Evolutionary conservation across 2,113 vertebrate genomes (phyloP).

Genomic region (Mormoops blainvillei): DNA sequence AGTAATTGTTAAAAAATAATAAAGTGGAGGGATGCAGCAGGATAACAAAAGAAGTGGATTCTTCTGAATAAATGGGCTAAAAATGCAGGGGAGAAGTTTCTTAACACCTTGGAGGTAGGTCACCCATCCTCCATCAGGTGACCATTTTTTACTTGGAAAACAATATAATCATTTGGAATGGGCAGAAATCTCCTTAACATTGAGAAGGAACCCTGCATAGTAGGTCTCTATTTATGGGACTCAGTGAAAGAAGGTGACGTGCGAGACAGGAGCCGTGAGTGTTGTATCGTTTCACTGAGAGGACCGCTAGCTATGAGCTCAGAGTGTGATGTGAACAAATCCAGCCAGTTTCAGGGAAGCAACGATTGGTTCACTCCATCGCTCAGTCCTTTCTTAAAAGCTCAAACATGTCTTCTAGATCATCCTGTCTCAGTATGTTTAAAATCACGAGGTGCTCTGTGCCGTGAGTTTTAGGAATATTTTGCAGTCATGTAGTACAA

Average conservation of each 20-base stretch:
- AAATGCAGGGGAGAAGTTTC: background rate
- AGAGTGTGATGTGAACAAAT: background rate
- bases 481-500: background rate
- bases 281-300: background rate
- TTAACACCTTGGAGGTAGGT: background rate
- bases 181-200: background rate
- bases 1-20: background rate
- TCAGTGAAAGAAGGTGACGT: background rate
- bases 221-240: background rate
- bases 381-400: background rate
- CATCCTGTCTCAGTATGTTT: background rate
- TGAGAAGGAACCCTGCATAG: background rate
- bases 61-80: background rate
- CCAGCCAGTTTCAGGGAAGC: background rate
- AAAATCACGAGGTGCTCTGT: slow-evolving; percentile 34
- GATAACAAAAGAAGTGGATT: background rate
- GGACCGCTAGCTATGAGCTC: background rate
- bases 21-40: background rate
- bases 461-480: slow-evolving; percentile 6
- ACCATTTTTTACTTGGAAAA: background rate
- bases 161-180: background rate
- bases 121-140: background rate
- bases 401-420: background rate
- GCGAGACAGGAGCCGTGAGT: background rate
- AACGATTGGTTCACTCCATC: background rate